Conservation (phyloP, 2,888 invertebrate genomes). For the Drosophila neutralis region DNA sequence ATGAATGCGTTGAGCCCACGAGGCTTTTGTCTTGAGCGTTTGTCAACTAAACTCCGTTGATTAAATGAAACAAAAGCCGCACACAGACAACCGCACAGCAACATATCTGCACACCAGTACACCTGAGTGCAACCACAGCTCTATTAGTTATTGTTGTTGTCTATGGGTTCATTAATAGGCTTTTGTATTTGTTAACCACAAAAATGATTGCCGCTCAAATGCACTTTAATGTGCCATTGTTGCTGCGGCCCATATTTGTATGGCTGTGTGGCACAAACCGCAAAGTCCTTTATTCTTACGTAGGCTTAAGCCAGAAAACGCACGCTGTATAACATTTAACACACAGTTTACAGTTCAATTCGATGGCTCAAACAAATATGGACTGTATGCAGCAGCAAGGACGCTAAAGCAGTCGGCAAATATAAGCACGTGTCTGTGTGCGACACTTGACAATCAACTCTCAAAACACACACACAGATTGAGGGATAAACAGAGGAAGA, state of each 20-base stretch:
- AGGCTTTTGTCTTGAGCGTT: slow-evolving; percentile 57
- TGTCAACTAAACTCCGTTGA: slow-evolving; percentile 65
- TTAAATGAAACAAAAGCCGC: slow-evolving; percentile 69
- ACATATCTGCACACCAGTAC: slow-evolving; percentile 3
- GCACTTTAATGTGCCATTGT: slow-evolving; percentile 74
- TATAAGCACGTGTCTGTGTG: slow-evolving; percentile 77
- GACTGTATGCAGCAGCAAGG: slow-evolving; percentile 30
- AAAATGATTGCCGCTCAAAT: slow-evolving; percentile 82
- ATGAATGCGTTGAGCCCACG: slow-evolving; percentile 27
- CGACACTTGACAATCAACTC: slow-evolving; percentile 78
- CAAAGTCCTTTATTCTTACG: slow-evolving; percentile 77
- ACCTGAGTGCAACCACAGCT: slow-evolving; percentile 51
- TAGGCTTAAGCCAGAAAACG: slow-evolving; percentile 55
- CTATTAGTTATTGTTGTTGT: slow-evolving; percentile 50
- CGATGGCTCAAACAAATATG: slow-evolving; percentile 31
- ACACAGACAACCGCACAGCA: slow-evolving; percentile 12
- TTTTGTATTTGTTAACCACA: slow-evolving; percentile 79
- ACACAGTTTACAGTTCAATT: slow-evolving; percentile 66
- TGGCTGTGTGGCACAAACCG: slow-evolving; percentile 46
- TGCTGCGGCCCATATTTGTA: slow-evolving; percentile 29
- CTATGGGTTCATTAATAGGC: slow-evolving; percentile 72
- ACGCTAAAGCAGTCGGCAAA: slow-evolving; percentile 53
- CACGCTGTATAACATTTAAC: slow-evolving; percentile 66
- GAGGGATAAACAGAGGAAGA: neutral
- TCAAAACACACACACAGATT: slow-evolving; percentile 59